Conservation (phyloP, 2,113 vertebrate species). For the Pipra filicauda region DNA sequence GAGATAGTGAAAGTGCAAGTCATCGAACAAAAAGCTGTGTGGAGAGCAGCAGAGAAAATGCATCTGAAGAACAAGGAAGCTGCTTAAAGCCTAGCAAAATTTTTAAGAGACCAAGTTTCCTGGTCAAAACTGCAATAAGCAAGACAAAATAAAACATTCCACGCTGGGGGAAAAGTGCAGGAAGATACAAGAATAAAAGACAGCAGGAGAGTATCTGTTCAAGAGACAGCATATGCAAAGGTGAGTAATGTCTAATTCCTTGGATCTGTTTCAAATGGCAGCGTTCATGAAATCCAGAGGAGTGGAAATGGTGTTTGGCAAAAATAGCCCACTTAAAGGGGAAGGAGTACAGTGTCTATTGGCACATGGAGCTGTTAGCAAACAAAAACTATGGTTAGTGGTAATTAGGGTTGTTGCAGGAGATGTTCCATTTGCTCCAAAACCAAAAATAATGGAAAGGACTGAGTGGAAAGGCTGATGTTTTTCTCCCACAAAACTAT, state of each 20-base stretch:
- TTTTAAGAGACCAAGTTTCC: neutral
- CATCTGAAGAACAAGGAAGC: slow-evolving; percentile 5
- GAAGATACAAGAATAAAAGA: slow-evolving; percentile 29
- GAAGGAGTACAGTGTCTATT: neutral
- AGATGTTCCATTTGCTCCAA: neutral
- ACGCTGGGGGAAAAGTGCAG: neutral
- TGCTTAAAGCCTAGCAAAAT: neutral
- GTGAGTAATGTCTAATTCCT: slow-evolving; percentile 49
- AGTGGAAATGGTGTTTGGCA: slow-evolving; percentile 43
- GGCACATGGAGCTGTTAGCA: neutral
- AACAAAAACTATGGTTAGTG: slow-evolving; percentile 11
- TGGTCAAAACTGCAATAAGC: neutral
- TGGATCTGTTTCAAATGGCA: slow-evolving; percentile 59
- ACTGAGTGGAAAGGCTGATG: slow-evolving; percentile 20
- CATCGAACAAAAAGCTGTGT: slow-evolving; percentile 36
- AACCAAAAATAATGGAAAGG: slow-evolving; percentile 20
- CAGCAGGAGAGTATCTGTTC: slow-evolving; percentile 3
- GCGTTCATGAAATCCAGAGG: slow-evolving; percentile 33
- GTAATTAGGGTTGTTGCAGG: neutral
- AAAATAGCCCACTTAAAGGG: slow-evolving; percentile 47
- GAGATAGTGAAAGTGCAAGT: slow-evolving; percentile 68
- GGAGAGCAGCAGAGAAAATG: slow-evolving; percentile 4
- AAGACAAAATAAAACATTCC: slow-evolving; percentile 44
- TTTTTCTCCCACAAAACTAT: neutral
- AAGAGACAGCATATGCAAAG: slow-evolving; percentile 18